These are phyloP conservation scores for Caenorhabditis japonica DNA, from an alignment of 2,888 invertebrate genomes.

Conservation along the genomic window DNA sequence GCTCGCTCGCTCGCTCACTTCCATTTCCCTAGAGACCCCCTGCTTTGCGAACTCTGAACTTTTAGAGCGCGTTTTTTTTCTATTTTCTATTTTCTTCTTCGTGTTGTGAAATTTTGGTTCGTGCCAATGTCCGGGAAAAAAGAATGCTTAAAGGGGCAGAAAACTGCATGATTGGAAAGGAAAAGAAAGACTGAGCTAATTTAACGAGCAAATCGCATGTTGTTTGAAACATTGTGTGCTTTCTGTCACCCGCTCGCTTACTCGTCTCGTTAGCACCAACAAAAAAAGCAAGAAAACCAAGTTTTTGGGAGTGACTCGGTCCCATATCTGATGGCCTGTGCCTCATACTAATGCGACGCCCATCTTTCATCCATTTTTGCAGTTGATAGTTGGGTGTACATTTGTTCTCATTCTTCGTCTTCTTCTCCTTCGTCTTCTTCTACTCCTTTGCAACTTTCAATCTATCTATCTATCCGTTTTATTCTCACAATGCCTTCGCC, in stretches of 20 bases:
- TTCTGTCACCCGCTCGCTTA: constrained; percentile 13
- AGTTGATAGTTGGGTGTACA: constrained; percentile 32
- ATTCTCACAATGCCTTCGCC: constrained; percentile 33
- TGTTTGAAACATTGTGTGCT: constrained; percentile 47
- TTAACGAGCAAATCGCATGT: constrained; percentile 44
- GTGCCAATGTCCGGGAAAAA: constrained; percentile 13
- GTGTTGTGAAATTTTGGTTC: not conserved
- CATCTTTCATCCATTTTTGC: constrained; percentile 34
- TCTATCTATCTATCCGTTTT: constrained; percentile 1
- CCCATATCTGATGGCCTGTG: constrained; percentile 43
- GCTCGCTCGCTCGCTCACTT: constrained; percentile 10
- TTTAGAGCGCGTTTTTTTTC: constrained; percentile 26
- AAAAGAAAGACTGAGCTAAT: constrained; percentile 16
- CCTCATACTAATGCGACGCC: too few relatives aligned
- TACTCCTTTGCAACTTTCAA: not conserved
- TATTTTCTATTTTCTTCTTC: not conserved
- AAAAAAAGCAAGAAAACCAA: constrained; percentile 30
- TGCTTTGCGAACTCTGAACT: constrained; percentile 34
- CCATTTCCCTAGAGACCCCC: constrained; percentile 22
- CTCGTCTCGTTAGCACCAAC: constrained; percentile 30
- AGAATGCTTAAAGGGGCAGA: constrained; percentile 20
- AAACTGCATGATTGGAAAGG: constrained; percentile 42
- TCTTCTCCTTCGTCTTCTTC: not conserved
- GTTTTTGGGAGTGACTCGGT: constrained; percentile 16
- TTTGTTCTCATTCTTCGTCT: constrained; percentile 15